Conservation (phyloP, 2,888 invertebrate species). For the Magallana nippona region DNA sequence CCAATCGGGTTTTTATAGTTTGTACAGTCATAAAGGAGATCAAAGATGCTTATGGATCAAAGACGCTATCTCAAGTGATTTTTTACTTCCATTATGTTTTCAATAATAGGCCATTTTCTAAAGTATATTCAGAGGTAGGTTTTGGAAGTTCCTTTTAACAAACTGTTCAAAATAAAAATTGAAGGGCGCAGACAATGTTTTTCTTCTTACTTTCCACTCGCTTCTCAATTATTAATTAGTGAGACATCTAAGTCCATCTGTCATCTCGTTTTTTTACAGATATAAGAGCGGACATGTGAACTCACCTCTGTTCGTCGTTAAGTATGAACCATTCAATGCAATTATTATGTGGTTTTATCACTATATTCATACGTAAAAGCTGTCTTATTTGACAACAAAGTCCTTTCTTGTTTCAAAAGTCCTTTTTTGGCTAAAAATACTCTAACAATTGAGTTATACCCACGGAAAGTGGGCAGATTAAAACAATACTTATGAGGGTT, state of each 20-base stretch:
- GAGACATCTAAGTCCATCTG: no score
- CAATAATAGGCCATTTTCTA: neutral
- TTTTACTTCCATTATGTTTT: neutral
- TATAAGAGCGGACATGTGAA: no score
- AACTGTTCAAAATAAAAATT: neutral
- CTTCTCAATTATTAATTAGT: neutral
- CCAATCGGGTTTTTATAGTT: constrained; percentile 23
- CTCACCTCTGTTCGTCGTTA: no score
- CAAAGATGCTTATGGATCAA: constrained; percentile 26
- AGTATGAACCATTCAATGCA: no score
- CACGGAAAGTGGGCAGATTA: no score
- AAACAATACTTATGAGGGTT: no score
- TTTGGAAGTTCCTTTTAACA: neutral
- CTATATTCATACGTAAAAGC: neutral
- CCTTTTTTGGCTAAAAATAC: no score
- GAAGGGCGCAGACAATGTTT: neutral
- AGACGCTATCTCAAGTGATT: neutral
- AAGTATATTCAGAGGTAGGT: constrained; percentile 2
- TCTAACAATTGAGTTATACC: no score
- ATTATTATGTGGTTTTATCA: neutral
- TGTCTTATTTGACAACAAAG: constrained; percentile 2
- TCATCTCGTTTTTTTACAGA: no score
- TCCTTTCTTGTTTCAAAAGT: neutral
- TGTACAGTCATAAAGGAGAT: constrained; percentile 18
- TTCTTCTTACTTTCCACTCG: neutral